Base-by-base conservation (phyloP, 1,140 invertebrate species). In the Drosophila trapezifrons region DNA sequence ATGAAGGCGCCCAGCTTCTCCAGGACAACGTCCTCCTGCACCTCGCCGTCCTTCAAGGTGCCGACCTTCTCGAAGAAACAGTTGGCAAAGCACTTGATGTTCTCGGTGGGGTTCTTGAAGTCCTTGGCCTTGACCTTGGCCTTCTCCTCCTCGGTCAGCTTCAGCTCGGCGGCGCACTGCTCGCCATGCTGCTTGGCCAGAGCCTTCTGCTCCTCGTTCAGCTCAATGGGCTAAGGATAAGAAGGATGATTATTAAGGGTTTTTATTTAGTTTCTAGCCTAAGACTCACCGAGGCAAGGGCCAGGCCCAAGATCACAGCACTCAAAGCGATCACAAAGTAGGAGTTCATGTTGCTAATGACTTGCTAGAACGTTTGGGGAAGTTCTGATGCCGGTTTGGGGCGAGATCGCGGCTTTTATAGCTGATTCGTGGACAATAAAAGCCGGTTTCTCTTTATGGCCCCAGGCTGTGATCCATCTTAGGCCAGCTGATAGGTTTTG, bases 41-140 rank as follows among this genome's bases (percentile, higher is more conserved):
- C 42, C 2, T 81, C 80, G 4, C 79, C 80, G 46, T 85, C 64
- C 85, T 89, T 89, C 6, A 89, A 22, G 10, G 74, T 85, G 52
- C 84, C 84, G 1, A 72, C 42, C 60, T 85, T 80, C 47, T 89
- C 84, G 47, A 85, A 90, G 78, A 89, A 90, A 51, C 84, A 89
- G 72, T 89, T 89, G 73, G 78, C 80, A 51, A 89, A 89, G 63
- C 84, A 89, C 47, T 90, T 90, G 27, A 89, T 81, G 37, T 90
- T 85, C 62, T 90, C 85, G n/a, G 51, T 89, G 56, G 85, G 85
- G 9, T 78, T 55, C 35, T 64, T 78, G 43, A 85, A 85, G 45
- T 89, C 77, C 74, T 73, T 85, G 75, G 74, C 77, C 66, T 85
- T 85, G 20, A 89, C 54, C 69, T 78, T 85, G 62, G 74, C 70